Percentiles rank a stretch among this genome's conserved stretches.
phyloP scores from a whole-genome alignment of 2,113 vertebrate genomes.

The Periophthalmodon schlosseri region DNA sequence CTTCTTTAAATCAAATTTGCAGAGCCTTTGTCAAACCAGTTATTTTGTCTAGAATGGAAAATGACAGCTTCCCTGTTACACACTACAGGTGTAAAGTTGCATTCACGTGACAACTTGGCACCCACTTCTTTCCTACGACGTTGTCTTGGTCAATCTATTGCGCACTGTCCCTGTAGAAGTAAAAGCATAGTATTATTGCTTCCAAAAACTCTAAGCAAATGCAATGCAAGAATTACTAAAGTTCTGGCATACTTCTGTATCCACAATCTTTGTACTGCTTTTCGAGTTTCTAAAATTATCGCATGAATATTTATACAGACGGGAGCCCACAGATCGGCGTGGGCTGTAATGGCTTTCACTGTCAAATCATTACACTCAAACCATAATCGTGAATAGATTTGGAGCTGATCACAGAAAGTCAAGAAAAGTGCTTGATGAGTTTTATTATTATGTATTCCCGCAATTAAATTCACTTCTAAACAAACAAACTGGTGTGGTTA shows the following conservation, averaged over 20 bases:
- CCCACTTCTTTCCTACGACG: too few relatives aligned
- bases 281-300: conserved; percentile 39
- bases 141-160: neutral
- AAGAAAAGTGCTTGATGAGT: conserved; percentile 30
- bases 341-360: conserved; percentile 46
- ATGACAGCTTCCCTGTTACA: neutral
- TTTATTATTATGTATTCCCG: conserved; percentile 14
- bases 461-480: neutral
- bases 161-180: neutral
- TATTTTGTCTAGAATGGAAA: neutral
- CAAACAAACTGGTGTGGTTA: conserved; percentile 1
- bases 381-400: conserved; percentile 39
- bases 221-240: neutral
- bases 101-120: neutral
- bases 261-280: conserved; percentile 20
- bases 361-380: conserved; percentile 51
- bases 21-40: neutral
- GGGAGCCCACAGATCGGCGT: conserved; percentile 34
- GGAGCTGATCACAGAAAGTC: neutral
- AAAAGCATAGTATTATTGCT: neutral
- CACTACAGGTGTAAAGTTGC: neutral
- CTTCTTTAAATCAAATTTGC: neutral
- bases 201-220: conserved; percentile 1
- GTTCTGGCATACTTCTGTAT: conserved; percentile 26
- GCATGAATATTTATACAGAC: conserved; percentile 47